These are phyloP conservation scores for Actinia tenebrosa DNA, from an alignment of 64 coral and sea anemone genomes.

Conservation along the genomic window DNA sequence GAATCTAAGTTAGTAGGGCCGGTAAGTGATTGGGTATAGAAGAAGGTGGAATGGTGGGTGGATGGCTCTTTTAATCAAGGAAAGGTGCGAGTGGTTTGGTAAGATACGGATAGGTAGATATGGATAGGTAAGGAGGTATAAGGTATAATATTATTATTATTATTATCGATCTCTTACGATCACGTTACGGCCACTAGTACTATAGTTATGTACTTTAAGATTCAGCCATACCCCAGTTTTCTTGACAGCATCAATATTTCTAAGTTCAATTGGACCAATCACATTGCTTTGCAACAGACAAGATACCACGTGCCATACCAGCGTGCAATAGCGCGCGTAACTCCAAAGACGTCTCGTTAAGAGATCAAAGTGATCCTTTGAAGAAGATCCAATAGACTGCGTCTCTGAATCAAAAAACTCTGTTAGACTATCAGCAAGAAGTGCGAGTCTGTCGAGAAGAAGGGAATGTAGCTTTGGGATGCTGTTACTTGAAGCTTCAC, in stretches of 20 bases:
- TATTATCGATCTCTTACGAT: too few relatives aligned
- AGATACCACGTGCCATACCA: slow-evolving; percentile 34
- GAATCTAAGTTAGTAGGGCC: too few relatives aligned
- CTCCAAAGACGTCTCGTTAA: neutral
- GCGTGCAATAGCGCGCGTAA: slow-evolving; percentile 25
- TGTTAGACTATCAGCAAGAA: neutral
- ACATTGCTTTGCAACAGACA: slow-evolving; percentile 23
- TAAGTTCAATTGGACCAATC: slow-evolving; percentile 6
- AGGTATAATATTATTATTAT: too few relatives aligned
- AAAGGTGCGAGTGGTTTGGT: too few relatives aligned
- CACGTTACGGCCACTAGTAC: too few relatives aligned
- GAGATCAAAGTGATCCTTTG: slow-evolving; percentile 36
- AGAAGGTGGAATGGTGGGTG: too few relatives aligned
- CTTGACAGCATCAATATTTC: slow-evolving; percentile 24
- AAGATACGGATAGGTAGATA: too few relatives aligned
- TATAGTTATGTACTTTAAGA: too few relatives aligned
- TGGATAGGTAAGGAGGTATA: too few relatives aligned
- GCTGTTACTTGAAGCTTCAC: neutral
- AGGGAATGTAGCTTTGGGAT: neutral
- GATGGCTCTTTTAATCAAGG: too few relatives aligned
- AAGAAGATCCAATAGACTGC: slow-evolving; percentile 17
- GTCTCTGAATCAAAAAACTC: slow-evolving; percentile 21
- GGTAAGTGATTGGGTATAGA: too few relatives aligned
- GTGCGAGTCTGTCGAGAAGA: slow-evolving; percentile 1
- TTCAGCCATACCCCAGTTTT: slow-evolving; percentile 36